Evolutionary conservation across 2,888 invertebrate genomes (phyloP).

Genomic region (Cryptus viduatorius): DNA sequence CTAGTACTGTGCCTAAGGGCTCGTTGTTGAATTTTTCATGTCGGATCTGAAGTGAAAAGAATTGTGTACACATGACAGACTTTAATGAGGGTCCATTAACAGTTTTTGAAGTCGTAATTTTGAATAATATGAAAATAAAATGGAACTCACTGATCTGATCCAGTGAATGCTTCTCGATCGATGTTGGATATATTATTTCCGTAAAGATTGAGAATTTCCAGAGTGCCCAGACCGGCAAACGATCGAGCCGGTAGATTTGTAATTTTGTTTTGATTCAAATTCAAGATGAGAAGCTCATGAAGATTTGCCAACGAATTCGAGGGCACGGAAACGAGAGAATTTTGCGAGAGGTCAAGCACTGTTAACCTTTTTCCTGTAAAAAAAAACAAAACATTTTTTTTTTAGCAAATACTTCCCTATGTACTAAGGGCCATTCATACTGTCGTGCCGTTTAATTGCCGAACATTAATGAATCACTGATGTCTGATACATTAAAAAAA

Average conservation of each 20-base stretch:
- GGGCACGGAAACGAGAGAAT: constrained; percentile 92
- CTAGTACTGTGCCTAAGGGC: too few relatives aligned
- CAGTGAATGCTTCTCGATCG: constrained; percentile 94
- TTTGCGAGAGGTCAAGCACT: constrained; percentile 95
- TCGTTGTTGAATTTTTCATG: too few relatives aligned
- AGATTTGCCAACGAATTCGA: constrained; percentile 92
- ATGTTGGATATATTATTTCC: constrained; percentile 93
- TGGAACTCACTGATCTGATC: constrained; percentile 92
- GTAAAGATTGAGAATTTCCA: constrained; percentile 94
- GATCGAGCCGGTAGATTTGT: constrained; percentile 92
- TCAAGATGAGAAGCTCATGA: constrained; percentile 93
- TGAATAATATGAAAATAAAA: background rate
- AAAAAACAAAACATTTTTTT: background rate
- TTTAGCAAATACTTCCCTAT: too few relatives aligned
- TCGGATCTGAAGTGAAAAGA: too few relatives aligned
- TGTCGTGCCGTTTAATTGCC: too few relatives aligned
- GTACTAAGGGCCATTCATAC: too few relatives aligned
- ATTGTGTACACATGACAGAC: too few relatives aligned
- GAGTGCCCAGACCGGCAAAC: constrained; percentile 94
- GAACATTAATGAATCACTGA: too few relatives aligned
- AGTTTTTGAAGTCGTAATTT: too few relatives aligned
- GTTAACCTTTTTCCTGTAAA: constrained; percentile 93
- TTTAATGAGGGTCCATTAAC: too few relatives aligned
- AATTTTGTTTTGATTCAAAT: constrained; percentile 95
- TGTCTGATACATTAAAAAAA: background rate